Evolutionary conservation across 1,140 invertebrate species (phyloP).

Genomic region (Cardiocondyla obscurior): DNA sequence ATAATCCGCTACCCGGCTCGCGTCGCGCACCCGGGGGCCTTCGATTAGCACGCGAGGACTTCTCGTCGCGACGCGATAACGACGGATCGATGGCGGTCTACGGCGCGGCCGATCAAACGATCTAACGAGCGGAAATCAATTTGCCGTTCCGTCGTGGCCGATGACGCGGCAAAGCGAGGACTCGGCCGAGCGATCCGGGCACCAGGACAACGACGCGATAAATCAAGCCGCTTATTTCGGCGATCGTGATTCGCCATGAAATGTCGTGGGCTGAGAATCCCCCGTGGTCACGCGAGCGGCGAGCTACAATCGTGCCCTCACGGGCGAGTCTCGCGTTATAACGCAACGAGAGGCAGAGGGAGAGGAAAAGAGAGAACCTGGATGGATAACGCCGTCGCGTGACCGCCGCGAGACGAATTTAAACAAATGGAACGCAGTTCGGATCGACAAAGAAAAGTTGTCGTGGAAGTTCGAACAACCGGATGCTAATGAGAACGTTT

Average conservation of each 20-base stretch:
- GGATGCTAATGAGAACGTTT: background rate
- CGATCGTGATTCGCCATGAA: conserved; percentile 43
- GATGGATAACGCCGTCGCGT: conserved; percentile 30
- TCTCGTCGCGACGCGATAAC: conserved; percentile 33
- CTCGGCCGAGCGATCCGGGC: background rate
- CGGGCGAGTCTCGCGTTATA: conserved; percentile 16
- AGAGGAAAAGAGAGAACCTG: background rate
- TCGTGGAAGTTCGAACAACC: background rate
- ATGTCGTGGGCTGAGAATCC: conserved; percentile 26
- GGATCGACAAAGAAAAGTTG: background rate
- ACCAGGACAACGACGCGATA: conserved; percentile 32
- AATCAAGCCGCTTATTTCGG: conserved; percentile 45
- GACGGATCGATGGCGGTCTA: conserved; percentile 23
- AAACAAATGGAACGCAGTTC: background rate
- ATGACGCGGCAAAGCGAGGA: no score
- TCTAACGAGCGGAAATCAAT: conserved; percentile 50
- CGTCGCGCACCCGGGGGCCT: conserved; percentile 23
- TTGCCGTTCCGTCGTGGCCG: conserved; percentile 15
- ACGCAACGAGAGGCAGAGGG: background rate
- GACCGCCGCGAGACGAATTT: conserved; percentile 15
- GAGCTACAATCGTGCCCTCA: conserved; percentile 15
- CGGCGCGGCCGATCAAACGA: conserved; percentile 1
- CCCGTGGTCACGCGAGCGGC: conserved; percentile 25
- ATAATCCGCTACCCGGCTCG: conserved; percentile 25
- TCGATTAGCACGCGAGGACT: conserved; percentile 51